A percentile compares a stretch with the other conserved stretches of the same genome.
Evolutionary conservation across 1,140 invertebrate species (phyloP).

Genomic region (Ectropis grisescens): DNA sequence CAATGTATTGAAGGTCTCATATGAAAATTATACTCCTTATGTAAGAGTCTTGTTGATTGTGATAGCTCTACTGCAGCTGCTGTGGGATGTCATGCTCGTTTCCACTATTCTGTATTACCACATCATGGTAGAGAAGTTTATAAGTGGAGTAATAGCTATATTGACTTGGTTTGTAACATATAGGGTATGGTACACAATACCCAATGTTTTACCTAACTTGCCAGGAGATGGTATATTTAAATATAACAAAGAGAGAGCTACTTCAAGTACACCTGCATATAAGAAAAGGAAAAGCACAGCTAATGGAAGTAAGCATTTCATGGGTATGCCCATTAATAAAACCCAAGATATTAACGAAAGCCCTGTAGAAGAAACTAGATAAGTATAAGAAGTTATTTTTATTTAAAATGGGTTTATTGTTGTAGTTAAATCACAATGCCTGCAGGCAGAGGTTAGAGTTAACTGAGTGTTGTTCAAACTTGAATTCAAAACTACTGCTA

Average conservation of each 20-base stretch:
- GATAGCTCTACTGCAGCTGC: conserved; percentile 83
- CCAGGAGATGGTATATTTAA: conserved; percentile 86
- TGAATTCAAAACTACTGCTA: no score
- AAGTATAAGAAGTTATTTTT: no score
- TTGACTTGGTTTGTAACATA: conserved; percentile 94
- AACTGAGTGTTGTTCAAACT: no score
- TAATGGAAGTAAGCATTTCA: conserved; percentile 74
- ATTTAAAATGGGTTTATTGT: no score
- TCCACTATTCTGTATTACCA: conserved; percentile 96
- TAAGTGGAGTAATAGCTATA: conserved; percentile 89
- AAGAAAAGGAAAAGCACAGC: conserved; percentile 45
- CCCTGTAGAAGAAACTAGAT: conserved; percentile 35
- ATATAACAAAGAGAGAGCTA: conserved; percentile 75
- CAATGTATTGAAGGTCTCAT: conserved; percentile 77
- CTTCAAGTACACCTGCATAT: conserved; percentile 23
- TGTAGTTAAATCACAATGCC: conserved; percentile 84
- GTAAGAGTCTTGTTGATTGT: conserved; percentile 84
- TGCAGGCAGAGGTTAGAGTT: conserved; percentile 91
- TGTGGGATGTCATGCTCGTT: conserved; percentile 96
- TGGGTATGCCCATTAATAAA: conserved; percentile 82
- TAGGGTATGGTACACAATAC: conserved; percentile 80
- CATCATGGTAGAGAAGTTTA: conserved; percentile 93
- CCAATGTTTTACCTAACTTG: conserved; percentile 73
- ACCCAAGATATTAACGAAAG: conserved; percentile 31
- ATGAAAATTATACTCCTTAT: conserved; percentile 84